Conservation (phyloP, 2,888 invertebrate genomes). For the Eupithecia centaureata region DNA sequence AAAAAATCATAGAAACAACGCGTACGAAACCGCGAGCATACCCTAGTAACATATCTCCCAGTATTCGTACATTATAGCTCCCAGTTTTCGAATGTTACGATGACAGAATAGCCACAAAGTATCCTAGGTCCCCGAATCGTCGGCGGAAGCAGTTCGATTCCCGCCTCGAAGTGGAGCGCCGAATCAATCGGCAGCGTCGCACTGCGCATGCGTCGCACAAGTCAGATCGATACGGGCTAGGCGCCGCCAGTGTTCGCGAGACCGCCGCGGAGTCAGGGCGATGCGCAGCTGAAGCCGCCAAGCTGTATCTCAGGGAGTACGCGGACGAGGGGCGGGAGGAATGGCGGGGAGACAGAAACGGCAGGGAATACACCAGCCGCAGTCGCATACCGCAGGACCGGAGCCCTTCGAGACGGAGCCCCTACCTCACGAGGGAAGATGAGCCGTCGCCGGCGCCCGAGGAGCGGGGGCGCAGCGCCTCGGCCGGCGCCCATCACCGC, state of each 20-base stretch:
- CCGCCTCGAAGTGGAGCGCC: slow-evolving; percentile 7
- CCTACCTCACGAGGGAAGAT: slow-evolving; percentile 90
- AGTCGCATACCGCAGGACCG: slow-evolving; percentile 92
- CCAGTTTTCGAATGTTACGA: slow-evolving; percentile 3
- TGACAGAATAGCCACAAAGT: slow-evolving; percentile 5
- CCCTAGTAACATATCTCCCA: not conserved
- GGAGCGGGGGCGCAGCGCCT: slow-evolving; percentile 90
- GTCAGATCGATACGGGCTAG: slow-evolving; percentile 70
- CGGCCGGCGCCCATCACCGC: slow-evolving; percentile 88
- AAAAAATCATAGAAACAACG: too few species aligned
- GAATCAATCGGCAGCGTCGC: slow-evolving; percentile 55
- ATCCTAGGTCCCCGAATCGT: not conserved
- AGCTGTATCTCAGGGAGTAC: slow-evolving; percentile 84
- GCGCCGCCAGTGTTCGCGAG: slow-evolving; percentile 77
- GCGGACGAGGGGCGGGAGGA: slow-evolving; percentile 83
- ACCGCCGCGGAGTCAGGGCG: slow-evolving; percentile 76
- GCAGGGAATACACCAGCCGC: slow-evolving; percentile 82
- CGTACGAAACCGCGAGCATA: not conserved
- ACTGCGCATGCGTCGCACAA: slow-evolving; percentile 63
- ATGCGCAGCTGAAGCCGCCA: slow-evolving; percentile 76
- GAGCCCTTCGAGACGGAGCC: slow-evolving; percentile 93
- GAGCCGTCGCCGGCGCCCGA: slow-evolving; percentile 92
- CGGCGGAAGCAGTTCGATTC: slow-evolving; percentile 4
- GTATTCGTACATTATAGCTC: not conserved
- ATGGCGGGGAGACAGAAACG: slow-evolving; percentile 63